Conservation (phyloP, 2,113 vertebrate species). For the Ptilonorhynchus violaceus region DNA sequence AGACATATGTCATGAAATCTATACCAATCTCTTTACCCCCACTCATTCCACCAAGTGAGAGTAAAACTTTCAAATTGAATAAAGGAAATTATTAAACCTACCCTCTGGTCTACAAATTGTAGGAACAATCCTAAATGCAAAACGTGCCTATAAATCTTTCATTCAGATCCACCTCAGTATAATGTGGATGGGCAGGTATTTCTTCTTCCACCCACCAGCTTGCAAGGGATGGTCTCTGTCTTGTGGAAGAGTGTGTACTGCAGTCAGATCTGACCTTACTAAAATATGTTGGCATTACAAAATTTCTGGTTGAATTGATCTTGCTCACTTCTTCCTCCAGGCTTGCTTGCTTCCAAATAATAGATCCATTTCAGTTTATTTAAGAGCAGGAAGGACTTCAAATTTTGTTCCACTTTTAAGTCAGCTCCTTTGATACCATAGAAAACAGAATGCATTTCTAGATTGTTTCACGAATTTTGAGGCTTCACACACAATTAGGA, state of each 20-base stretch:
- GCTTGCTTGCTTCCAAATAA: neutral
- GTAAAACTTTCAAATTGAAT: neutral
- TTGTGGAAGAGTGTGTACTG: neutral
- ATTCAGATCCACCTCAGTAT: neutral
- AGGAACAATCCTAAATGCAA: neutral
- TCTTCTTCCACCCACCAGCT: neutral
- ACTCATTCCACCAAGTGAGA: neutral
- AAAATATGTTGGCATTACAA: neutral
- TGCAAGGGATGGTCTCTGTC: neutral
- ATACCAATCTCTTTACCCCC: neutral
- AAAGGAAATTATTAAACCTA: neutral
- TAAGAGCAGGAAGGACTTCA: neutral
- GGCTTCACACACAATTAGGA: neutral
- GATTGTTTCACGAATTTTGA: neutral
- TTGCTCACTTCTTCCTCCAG: neutral
- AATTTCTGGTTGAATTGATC: neutral
- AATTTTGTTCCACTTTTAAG: neutral
- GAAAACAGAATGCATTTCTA: neutral
- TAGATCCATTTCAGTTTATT: neutral
- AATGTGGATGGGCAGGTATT: accelerated
- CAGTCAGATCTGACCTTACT: neutral
- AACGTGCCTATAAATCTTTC: neutral
- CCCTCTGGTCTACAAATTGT: neutral
- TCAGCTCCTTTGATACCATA: neutral
- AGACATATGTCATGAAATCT: neutral